Conservation (phyloP, 2,888 invertebrate genomes). For the Autographa pulchrina region DNA sequence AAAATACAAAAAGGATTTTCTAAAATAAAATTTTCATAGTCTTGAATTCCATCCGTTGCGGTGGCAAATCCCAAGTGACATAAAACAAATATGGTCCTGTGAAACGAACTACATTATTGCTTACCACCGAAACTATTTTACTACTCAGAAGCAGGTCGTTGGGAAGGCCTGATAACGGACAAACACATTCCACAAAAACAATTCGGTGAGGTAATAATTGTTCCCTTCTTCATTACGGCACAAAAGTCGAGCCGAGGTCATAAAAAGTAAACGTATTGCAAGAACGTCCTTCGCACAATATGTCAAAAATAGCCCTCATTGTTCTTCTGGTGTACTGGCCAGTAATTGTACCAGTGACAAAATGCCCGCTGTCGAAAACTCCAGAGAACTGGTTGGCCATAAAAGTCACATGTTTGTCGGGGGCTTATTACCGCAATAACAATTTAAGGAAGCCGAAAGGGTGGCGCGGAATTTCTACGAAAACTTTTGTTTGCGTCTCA, state of each 20-base stretch:
- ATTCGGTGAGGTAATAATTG: slow-evolving; percentile 55
- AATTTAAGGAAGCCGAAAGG: slow-evolving; percentile 88
- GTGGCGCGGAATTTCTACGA: slow-evolving; percentile 83
- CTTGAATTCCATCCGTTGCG: neutral
- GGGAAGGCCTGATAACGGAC: slow-evolving; percentile 41
- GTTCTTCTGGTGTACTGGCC: slow-evolving; percentile 68
- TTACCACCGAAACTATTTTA: slow-evolving; percentile 47
- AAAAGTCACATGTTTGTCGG: slow-evolving; percentile 87
- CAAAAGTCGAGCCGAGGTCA: slow-evolving; percentile 34
- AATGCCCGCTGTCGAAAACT: slow-evolving; percentile 81
- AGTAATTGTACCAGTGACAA: slow-evolving; percentile 83
- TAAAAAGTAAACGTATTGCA: slow-evolving; percentile 54
- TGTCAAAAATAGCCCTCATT: slow-evolving; percentile 75
- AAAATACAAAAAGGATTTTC: neutral
- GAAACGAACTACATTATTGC: slow-evolving; percentile 18
- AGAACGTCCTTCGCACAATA: slow-evolving; percentile 64
- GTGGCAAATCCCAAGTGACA: neutral
- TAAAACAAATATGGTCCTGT: slow-evolving; percentile 7
- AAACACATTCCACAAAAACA: slow-evolving; percentile 48
- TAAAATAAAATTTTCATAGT: neutral
- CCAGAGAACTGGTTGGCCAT: slow-evolving; percentile 81
- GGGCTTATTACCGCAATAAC: slow-evolving; percentile 87
- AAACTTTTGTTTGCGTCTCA: slow-evolving; percentile 85
- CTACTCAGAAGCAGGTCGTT: slow-evolving; percentile 27
- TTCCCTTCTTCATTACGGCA: slow-evolving; percentile 52